Evolutionary conservation across 1,140 invertebrate species (phyloP), one percentile per base, ranked within the genome.

Genomic region (Bombus picipes): DNA sequence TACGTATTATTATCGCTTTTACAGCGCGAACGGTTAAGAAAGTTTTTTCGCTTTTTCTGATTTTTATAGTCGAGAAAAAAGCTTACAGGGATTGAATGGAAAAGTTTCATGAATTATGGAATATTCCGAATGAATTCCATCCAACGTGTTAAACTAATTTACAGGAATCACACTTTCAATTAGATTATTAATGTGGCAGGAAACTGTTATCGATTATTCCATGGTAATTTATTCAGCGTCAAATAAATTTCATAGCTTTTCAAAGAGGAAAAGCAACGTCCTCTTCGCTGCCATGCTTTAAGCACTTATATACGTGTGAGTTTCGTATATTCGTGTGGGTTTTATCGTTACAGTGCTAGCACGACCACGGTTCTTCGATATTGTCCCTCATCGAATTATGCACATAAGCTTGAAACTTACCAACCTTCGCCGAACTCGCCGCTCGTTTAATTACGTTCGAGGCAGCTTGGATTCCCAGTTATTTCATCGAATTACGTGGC

Each of bases 301-400:
- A 18, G 34, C 28, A 3, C 18, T 22, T 2, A 34, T 9, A 34
- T 28, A 12, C 74, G 22, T 28, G 41, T 28, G 39, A 3, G 22
- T 68, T 25, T 43, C 22, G 10, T 39, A 10, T 12, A n/a, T 28
- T 62, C 41, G 41, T 43, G 76, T 41, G 66, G 47, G 32, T 70
- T 53, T 57, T 34, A 13, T 70, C 66, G 78, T 70, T 53, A 39
- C 43, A n/a, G 12, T 28, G 25, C 34, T 41, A 66, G 10, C 28
- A 13, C 18, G 25, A 9, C 28, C 43, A 57, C 2, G 37, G 68
- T 72, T 41, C 79, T 25, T 43, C 80, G 68, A 73, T 62, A 73
- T 57, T 43, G n/a, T 43, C 53, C n/a, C 68, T 57, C 70, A 15
- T 73, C 37, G 79, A 72, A 73, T 81, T 73, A 73, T 65, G 37